Evolutionary conservation across 2,113 vertebrate species (phyloP).

Genomic region (Serilophus lunatus): DNA sequence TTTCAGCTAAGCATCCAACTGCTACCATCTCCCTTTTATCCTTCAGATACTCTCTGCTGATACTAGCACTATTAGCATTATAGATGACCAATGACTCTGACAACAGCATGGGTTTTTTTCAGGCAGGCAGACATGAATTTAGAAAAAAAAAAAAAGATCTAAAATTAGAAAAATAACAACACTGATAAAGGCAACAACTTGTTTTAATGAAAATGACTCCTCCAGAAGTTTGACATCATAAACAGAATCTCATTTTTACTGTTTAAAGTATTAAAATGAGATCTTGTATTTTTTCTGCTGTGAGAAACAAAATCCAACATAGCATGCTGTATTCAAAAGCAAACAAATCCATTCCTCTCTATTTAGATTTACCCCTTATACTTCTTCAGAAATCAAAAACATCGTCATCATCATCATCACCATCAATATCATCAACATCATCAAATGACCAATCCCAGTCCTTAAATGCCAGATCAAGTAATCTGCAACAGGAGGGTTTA

Average conservation of each 20-base stretch:
- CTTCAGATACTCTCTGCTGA: background rate
- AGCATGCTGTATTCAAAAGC: conserved; percentile 72
- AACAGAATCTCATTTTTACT: conserved; percentile 60
- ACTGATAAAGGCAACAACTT: background rate
- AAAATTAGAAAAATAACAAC: conserved; percentile 1
- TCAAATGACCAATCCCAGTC: conserved; percentile 96
- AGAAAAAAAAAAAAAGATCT: background rate
- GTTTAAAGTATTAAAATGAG: conserved; percentile 54
- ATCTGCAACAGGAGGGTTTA: conserved; percentile 87
- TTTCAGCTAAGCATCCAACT: background rate
- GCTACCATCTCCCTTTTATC: background rate
- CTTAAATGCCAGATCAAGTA: conserved; percentile 89
- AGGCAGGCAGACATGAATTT: conserved; percentile 59
- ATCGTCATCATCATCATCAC: conserved; percentile 84
- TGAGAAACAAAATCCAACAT: conserved; percentile 63
- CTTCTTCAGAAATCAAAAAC: conserved; percentile 93
- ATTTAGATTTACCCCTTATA: conserved; percentile 77
- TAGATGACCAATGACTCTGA: background rate
- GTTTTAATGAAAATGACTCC: background rate
- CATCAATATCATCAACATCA: conserved; percentile 90
- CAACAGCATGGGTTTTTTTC: background rate
- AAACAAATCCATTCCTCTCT: conserved; percentile 67
- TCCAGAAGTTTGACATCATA: background rate
- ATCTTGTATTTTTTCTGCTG: conserved; percentile 14
- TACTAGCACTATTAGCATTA: background rate